Evolutionary conservation across 2,888 invertebrate species (phyloP).

Genomic region (Acanthosepion pharaonis): DNA sequence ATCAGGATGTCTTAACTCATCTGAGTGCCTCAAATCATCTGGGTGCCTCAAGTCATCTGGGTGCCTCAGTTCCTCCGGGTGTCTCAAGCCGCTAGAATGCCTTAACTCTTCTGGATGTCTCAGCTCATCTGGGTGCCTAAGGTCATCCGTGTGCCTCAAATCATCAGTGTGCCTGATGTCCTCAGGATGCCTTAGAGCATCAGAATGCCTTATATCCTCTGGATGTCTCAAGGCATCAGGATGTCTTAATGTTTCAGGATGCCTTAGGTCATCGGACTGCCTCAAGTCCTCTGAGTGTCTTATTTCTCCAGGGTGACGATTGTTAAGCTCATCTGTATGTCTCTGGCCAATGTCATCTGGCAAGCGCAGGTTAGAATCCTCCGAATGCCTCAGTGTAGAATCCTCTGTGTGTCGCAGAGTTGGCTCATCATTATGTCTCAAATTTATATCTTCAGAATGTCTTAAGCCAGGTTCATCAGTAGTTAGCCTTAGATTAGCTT

Average conservation of each 20-base stretch:
- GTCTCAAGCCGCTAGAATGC: conserved; percentile 37
- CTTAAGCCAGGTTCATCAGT: conserved; percentile 35
- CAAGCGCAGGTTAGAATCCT: conserved; percentile 46
- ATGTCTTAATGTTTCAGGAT: conserved; percentile 43
- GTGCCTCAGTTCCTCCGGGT: conserved; percentile 43
- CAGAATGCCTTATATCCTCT: conserved; percentile 35
- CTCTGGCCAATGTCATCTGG: conserved; percentile 39
- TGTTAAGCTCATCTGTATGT: conserved; percentile 43
- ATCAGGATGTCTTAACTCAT: conserved; percentile 41
- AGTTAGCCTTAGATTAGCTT: conserved; percentile 10
- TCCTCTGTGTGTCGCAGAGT: conserved; percentile 43
- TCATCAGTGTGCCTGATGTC: conserved; percentile 44
- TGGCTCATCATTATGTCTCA: conserved; percentile 42
- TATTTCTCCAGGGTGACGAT: conserved; percentile 42
- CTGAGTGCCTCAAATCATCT: conserved; percentile 40
- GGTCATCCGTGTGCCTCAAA: conserved; percentile 40
- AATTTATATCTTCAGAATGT: conserved; percentile 35
- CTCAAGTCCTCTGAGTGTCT: conserved; percentile 43
- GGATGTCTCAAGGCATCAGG: conserved; percentile 39
- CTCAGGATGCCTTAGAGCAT: conserved; percentile 41
- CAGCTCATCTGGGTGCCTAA: conserved; percentile 39
- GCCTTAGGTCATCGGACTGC: conserved; percentile 39
- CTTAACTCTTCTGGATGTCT: conserved; percentile 43
- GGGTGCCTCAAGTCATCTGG: conserved; percentile 36
- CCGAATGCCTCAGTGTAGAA: conserved; percentile 40